Evolutionary conservation across 2,113 vertebrate genomes (phyloP), one percentile per base, ranked within the genome.

Genomic region (Balaeniceps rex): DNA sequence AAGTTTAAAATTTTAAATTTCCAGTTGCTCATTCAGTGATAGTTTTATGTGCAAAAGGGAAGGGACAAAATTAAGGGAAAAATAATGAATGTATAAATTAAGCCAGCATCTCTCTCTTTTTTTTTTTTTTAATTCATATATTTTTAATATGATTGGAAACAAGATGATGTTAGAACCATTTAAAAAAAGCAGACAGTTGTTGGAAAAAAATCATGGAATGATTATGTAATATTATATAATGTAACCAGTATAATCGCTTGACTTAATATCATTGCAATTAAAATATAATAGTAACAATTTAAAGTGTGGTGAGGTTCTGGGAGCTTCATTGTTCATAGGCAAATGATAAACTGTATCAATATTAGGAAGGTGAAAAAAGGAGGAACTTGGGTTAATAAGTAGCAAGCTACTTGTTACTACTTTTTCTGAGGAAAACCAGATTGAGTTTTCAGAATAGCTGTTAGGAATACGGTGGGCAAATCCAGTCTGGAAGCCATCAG

Each of bases 71-170:
- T 47, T 28, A 66, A 83, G 42, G 54, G 60, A 3, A 71, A 77
- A 82, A 75, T 12, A 58, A 61, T 13, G 7, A 86, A 36, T 7
- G 9, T 54, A 26, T 66, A 75, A 87, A 63, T 70, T 25, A 75
- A 71, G 36, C 14, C 11, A 60, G 29, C 16, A 6, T 65, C 4
- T 72, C 4, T 51, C 5, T n/a, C 3, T 49, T 31, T 29, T 31
- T 22, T 3, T 47, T 47, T 47, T 47, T 47, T 47, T 46, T 46
- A 8, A 63, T 4, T 11, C 0, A 3, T 55, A 0, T 13, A 3
- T 34, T 65, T 78, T 58, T 13, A 31, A 14, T 74, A 29, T 26
- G 51, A 34, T 57, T 69, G 6, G 49, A 23, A 86, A 58, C 24
- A n/a, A 10, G 3, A 33, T n/a, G 14, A 7, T 65, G 22, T 54